These are phyloP conservation scores for Passerculus sandwichensis DNA, from an alignment of 2,797 vertebrate species.

Conservation along the genomic window DNA sequence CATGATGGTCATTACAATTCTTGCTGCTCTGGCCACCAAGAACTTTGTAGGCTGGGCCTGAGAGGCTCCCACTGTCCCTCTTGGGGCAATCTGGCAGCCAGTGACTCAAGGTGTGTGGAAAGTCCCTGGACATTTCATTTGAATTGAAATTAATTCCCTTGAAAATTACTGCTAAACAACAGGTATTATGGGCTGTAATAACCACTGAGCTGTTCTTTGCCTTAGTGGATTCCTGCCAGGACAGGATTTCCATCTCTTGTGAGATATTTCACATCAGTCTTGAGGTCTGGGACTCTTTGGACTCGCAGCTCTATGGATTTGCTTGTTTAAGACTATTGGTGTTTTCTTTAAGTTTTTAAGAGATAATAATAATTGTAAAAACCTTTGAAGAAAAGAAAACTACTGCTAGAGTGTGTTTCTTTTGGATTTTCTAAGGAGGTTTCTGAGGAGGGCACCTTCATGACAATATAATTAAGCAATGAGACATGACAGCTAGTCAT, in stretches of 20 bases:
- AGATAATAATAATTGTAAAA: background rate
- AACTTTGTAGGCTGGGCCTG: background rate
- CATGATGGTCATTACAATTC: too few species aligned
- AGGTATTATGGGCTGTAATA: background rate
- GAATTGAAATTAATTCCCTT: background rate
- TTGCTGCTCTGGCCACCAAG: background rate
- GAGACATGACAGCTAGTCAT: slow-evolving; percentile 56
- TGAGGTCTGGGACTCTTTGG: background rate
- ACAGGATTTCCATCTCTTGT: background rate
- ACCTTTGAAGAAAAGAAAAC: slow-evolving; percentile 19
- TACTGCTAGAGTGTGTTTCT: background rate
- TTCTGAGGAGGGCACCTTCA: slow-evolving; percentile 18
- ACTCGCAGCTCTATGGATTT: background rate
- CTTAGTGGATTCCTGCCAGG: background rate
- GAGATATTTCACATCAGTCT: background rate
- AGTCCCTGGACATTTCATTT: background rate
- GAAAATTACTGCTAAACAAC: background rate
- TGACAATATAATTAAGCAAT: slow-evolving; percentile 69
- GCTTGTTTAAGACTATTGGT: slow-evolving; percentile 26
- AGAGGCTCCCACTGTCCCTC: fast-evolving
- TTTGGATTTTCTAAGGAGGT: slow-evolving; percentile 33
- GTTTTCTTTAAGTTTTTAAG: slow-evolving; percentile 38
- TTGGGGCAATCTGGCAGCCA: background rate
- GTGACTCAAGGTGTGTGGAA: background rate
- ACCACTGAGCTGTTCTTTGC: background rate